A percentile compares a stretch with the other conserved stretches of the same genome.
Conservation (phyloP, 1,140 invertebrate genomes). For the Psix sp. region DNA sequence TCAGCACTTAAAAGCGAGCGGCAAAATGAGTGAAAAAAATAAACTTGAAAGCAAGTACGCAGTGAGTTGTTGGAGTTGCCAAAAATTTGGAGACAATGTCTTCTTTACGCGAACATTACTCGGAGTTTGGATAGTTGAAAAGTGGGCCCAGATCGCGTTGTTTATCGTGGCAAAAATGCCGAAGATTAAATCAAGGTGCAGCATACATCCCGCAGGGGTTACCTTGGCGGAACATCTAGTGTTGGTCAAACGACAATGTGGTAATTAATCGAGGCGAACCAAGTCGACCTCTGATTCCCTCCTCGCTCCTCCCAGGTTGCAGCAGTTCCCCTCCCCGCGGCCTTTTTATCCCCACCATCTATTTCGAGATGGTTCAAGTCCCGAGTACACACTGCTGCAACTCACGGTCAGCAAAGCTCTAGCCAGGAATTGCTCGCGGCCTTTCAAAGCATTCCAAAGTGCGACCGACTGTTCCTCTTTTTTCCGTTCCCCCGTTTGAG, state of each 20-base stretch:
- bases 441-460: slow-evolving; percentile 78
- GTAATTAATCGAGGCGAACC: slow-evolving; percentile 77
- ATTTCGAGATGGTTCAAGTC: slow-evolving; percentile 68
- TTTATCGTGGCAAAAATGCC: slow-evolving; percentile 63
- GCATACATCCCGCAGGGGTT: slow-evolving; percentile 63
- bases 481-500: slow-evolving; percentile 54
- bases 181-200: slow-evolving; percentile 69
- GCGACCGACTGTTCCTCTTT: slow-evolving; percentile 71
- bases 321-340: slow-evolving; percentile 34
- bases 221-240: slow-evolving; percentile 69
- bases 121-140: slow-evolving; percentile 55
- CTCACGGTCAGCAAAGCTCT: slow-evolving; percentile 64
- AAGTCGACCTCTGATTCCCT: slow-evolving; percentile 67
- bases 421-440: slow-evolving; percentile 70
- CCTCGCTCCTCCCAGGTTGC: slow-evolving; percentile 14
- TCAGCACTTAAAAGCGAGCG: no score
- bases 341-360: slow-evolving; percentile 57
- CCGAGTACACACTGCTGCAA: slow-evolving; percentile 62
- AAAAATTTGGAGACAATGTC: slow-evolving; percentile 44
- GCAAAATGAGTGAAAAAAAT: slow-evolving; percentile 37
- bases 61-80: slow-evolving; percentile 5
- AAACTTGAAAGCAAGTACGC: no score
- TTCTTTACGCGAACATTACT: slow-evolving; percentile 44
- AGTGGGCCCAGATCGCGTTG: slow-evolving; percentile 45
- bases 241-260: slow-evolving; percentile 74